These are phyloP conservation scores for Diachrysia chrysitis DNA, from an alignment of 2,888 invertebrate genomes.

Conservation along the genomic window DNA sequence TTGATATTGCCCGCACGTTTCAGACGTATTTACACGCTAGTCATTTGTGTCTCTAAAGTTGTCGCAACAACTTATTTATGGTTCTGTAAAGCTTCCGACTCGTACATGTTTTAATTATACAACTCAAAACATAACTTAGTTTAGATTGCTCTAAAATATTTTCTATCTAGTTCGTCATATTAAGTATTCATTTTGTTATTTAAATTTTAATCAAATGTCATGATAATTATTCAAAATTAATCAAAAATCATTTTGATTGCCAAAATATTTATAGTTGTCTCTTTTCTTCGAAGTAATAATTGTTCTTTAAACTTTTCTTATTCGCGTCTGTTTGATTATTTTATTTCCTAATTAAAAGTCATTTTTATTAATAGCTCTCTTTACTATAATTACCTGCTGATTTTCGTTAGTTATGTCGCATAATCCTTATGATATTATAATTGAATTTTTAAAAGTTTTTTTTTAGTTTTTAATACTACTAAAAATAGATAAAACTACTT, in stretches of 20 bases:
- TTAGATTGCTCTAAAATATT: slow-evolving; percentile 24
- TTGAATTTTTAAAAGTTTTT: too few relatives aligned
- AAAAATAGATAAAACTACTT: too few relatives aligned
- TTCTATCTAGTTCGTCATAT: slow-evolving; percentile 19
- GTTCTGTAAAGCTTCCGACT: slow-evolving; percentile 44
- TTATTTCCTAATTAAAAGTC: too few relatives aligned
- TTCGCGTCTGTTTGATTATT: too few relatives aligned
- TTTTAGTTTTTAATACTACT: too few relatives aligned
- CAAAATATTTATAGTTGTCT: slow-evolving; percentile 3
- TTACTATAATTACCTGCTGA: too few relatives aligned
- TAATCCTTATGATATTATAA: too few relatives aligned
- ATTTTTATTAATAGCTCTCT: too few relatives aligned
- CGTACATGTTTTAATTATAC: slow-evolving; percentile 23
- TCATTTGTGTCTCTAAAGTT: slow-evolving; percentile 31
- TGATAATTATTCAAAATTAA: slow-evolving; percentile 35
- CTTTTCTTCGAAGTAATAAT: neutral
- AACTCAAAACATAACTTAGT: slow-evolving; percentile 39
- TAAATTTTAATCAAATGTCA: slow-evolving; percentile 22
- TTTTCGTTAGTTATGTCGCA: too few relatives aligned
- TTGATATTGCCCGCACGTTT: slow-evolving; percentile 12
- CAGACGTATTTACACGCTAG: slow-evolving; percentile 17
- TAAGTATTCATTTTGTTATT: slow-evolving; percentile 44
- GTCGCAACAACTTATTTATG: slow-evolving; percentile 43
- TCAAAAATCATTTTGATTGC: slow-evolving; percentile 28
- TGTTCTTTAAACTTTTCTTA: neutral